Conservation (phyloP, 2,888 invertebrate species). For the Amiota mariae region DNA sequence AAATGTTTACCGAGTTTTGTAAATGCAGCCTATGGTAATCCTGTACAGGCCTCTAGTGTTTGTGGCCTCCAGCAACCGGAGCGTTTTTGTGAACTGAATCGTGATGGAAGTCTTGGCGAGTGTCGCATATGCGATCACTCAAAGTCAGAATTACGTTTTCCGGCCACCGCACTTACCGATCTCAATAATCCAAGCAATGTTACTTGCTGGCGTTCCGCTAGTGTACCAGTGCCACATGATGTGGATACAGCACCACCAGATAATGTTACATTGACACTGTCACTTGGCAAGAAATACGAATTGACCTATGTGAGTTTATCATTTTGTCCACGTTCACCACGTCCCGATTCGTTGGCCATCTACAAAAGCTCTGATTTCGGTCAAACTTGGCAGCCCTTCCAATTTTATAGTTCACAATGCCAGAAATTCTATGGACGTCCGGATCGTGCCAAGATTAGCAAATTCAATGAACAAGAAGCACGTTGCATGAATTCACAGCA, state of each 20-base stretch:
- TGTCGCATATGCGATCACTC: constrained; percentile 91
- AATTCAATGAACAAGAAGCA: constrained; percentile 98
- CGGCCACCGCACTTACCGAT: constrained; percentile 91
- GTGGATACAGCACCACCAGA: constrained; percentile 86
- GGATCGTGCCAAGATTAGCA: constrained; percentile 91
- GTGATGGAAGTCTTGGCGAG: constrained; percentile 66
- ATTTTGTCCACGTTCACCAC: constrained; percentile 92
- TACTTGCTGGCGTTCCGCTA: constrained; percentile 97
- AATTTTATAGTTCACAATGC: constrained; percentile 97
- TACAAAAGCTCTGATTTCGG: constrained; percentile 98
- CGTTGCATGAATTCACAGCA: constrained; percentile 94
- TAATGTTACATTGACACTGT: constrained; percentile 94
- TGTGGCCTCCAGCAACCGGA: constrained; percentile 89
- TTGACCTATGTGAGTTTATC: constrained; percentile 98
- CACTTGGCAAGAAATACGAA: constrained; percentile 97
- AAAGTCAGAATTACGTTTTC: constrained; percentile 82
- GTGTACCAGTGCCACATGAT: constrained; percentile 81
- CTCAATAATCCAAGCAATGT: constrained; percentile 97
- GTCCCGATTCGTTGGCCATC: constrained; percentile 97
- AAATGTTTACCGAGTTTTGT: constrained; percentile 99
- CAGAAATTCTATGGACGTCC: constrained; percentile 92
- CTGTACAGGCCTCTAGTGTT: constrained; percentile 90
- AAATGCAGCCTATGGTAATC: constrained; percentile 96
- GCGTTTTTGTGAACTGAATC: constrained; percentile 82
- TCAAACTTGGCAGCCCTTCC: constrained; percentile 98